These are phyloP conservation scores for Ianthella basta DNA, from an alignment of 37 sponge, comb jelly and placozoan species.

Conservation along the genomic window DNA sequence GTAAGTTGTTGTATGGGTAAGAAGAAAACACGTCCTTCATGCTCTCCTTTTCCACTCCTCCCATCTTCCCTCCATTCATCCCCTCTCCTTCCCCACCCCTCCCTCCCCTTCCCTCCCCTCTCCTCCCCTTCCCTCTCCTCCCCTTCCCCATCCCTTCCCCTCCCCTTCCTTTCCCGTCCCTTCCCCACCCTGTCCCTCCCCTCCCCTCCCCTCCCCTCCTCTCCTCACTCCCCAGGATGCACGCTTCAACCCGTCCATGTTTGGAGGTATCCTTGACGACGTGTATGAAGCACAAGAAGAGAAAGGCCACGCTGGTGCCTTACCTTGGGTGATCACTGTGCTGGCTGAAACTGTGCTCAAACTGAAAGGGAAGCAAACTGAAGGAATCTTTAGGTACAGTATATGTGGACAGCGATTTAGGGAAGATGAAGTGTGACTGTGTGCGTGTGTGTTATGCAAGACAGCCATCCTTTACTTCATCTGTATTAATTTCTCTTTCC, in stretches of 20 bases:
- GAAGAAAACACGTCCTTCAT: no score
- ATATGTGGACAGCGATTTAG: not conserved
- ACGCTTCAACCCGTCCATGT: constrained; percentile 87
- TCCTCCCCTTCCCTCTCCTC: constrained; percentile 1
- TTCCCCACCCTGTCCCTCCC: constrained; percentile 1
- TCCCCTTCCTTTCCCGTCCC: not conserved
- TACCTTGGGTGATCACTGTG: constrained; percentile 89
- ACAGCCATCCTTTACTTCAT: no score
- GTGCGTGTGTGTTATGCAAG: not conserved
- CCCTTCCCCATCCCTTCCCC: not conserved
- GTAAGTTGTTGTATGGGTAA: no score
- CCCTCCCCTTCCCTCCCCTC: not conserved
- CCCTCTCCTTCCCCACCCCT: not conserved
- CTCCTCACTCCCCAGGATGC: constrained; percentile 38
- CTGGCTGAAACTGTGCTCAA: constrained; percentile 73
- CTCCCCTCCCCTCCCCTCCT: not conserved
- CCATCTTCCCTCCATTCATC: not conserved
- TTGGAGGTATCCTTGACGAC: constrained; percentile 88
- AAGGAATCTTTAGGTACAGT: constrained; percentile 93
- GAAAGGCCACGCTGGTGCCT: constrained; percentile 47
- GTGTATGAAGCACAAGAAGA: constrained; percentile 84
- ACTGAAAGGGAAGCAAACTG: constrained; percentile 78
- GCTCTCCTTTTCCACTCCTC: no score
- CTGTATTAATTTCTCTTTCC: no score
- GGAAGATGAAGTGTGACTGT: not conserved